A percentile compares a stretch with the other conserved stretches of the same genome.
phyloP scores from a whole-genome alignment of 2,797 vertebrate species.

The Meriones psammophilus region DNA sequence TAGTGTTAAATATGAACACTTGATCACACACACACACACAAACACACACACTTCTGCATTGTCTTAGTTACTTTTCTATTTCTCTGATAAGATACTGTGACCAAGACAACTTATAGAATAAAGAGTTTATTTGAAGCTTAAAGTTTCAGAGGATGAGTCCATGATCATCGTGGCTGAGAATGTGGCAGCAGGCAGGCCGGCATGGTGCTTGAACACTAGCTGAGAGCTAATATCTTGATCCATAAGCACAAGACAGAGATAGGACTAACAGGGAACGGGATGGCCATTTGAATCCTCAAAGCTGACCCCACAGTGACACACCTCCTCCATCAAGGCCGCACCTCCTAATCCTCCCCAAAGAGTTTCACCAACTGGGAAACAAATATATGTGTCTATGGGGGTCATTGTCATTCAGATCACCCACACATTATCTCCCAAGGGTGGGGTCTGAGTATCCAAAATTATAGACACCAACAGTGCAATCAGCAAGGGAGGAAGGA shows the following conservation, averaged over 20 bases:
- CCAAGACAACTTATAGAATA: not conserved
- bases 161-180: no score
- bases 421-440: not conserved
- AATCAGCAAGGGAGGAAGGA: rapidly evolving
- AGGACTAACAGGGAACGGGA: no score
- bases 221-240: no score
- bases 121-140: not conserved
- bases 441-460: not conserved
- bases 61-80: not conserved
- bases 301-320: no score
- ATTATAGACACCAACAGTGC: not conserved
- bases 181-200: no score
- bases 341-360: no score
- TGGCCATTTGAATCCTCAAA: no score
- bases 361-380: not conserved
- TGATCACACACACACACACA: not conserved
- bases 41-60: not conserved
- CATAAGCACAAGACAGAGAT: no score
- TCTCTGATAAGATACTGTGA: not conserved
- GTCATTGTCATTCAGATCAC: not conserved
- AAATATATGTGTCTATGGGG: not conserved
- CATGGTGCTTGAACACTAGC: no score
- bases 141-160: no score
- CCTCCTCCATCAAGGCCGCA: no score
- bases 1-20: not conserved